Conservation (phyloP, 2,797 vertebrate species). For the Chanos chanos region DNA sequence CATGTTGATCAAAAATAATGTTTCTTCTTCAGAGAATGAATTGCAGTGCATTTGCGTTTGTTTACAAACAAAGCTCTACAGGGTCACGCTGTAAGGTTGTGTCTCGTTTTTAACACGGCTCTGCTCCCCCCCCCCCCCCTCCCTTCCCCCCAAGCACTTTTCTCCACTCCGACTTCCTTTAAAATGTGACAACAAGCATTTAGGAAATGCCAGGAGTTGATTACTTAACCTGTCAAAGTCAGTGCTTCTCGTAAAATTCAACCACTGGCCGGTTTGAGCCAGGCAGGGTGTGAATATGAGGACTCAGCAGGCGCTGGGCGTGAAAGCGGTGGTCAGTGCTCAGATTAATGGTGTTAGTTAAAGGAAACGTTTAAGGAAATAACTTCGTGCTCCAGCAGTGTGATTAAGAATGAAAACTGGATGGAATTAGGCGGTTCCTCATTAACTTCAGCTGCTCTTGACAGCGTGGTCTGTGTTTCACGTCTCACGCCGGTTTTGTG, state of each 20-base stretch:
- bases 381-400: too few species aligned
- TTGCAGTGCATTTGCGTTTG: too few species aligned
- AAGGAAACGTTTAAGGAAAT: background rate
- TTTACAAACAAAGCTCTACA: too few species aligned
- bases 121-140: too few species aligned
- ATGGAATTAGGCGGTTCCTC: background rate
- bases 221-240: slow-evolving; percentile 22
- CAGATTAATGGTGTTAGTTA: slow-evolving; percentile 15
- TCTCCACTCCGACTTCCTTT: background rate
- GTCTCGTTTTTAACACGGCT: too few species aligned
- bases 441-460: too few species aligned
- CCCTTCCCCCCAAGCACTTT: too few species aligned
- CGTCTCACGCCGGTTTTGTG: slow-evolving; percentile 19
- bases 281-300: slow-evolving; percentile 16
- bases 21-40: too few species aligned
- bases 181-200: slow-evolving; percentile 25
- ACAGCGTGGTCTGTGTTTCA: slow-evolving; percentile 8
- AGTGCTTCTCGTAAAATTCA: slow-evolving; percentile 36
- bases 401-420: too few species aligned
- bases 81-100: too few species aligned
- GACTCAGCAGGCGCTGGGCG: slow-evolving; percentile 26
- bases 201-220: slow-evolving; percentile 31
- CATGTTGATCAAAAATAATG: too few species aligned
- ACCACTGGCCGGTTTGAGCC: slow-evolving; percentile 21
- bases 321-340: slow-evolving; percentile 14